Base-by-base conservation (phyloP, 1,140 invertebrate genomes). In the Ridgeia piscesae region DNA sequence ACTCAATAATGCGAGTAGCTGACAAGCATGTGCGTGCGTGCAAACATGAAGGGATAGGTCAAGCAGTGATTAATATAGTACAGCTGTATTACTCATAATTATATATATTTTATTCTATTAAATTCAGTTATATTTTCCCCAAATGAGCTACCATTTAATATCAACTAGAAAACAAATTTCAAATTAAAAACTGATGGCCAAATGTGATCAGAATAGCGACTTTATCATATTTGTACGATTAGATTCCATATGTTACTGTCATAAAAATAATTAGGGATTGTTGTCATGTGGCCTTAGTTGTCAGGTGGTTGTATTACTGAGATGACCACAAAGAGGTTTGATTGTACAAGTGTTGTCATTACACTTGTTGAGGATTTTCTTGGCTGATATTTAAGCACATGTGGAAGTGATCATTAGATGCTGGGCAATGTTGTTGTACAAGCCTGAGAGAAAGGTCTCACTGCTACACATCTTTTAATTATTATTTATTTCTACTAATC, bases 1-100 rank as follows among this genome's bases (percentile, higher is more conserved):
- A 77, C 27, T 77, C 58, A 77, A 77, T 77, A 77, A 77, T 77
- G 58, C 58, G 58, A 77, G 58, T 77, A 77, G 58, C 58, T 77
- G 58, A 31, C 58, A 77, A 77, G 58, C 58, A 77, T 77, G 58
- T 77, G 58, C 58, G 58, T 77, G 58, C 58, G 58, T 77, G 58
- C 0, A 77, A 77, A 77, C 58, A 77, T 77, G 58, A 77, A 77
- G 58, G 58, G 58, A 21, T 31, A 77, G 17, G 27, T 77, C 58
- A 77, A 77, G 17, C 14, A 17, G 17, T 27, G 58, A 77, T 31
- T 77, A 21, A 77, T 31, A 17, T 9, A 31, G 14, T 77, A n/a
- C n/a, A n/a, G n/a, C n/a, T n/a, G n/a, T n/a, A 77, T 27, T 77
- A 8, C 58, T 77, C 2, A 21, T 77, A 77, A 4, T 77, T 77